Conservation (phyloP, 2,113 vertebrate genomes). For the Prionailurus viverrinus region DNA sequence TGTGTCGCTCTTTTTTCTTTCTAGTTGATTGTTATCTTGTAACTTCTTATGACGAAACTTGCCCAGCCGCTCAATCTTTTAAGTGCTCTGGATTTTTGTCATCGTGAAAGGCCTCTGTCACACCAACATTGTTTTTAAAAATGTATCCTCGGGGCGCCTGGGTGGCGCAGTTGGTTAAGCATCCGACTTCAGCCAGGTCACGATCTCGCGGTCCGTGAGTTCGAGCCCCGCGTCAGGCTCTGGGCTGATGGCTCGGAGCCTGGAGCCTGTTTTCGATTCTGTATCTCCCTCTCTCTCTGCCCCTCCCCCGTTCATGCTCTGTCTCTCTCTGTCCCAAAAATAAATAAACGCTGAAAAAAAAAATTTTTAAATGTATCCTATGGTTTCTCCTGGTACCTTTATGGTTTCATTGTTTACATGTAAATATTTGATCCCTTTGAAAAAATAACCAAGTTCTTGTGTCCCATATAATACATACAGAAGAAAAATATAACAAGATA, state of each 20-base stretch:
- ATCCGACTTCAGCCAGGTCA: no score
- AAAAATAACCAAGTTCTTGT: not conserved
- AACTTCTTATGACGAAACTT: conserved; percentile 22
- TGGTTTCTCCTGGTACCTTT: conserved; percentile 4
- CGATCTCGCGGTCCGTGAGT: no score
- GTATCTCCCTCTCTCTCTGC: no score
- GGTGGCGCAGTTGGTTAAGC: no score
- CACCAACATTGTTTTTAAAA: not conserved
- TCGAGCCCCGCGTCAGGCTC: no score
- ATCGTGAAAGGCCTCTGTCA: not conserved
- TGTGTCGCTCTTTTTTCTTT: not conserved
- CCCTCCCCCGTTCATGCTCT: no score
- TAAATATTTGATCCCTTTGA: not conserved
- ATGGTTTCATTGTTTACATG: not conserved
- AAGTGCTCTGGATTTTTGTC: not conserved
- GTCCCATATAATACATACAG: not conserved
- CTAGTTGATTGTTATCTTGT: conserved; percentile 12
- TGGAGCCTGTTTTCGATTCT: no score
- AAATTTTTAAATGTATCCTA: not conserved
- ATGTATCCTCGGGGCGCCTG: not conserved
- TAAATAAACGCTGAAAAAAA: no score
- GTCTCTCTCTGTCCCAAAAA: no score
- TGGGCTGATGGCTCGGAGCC: no score
- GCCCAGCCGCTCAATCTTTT: not conserved
- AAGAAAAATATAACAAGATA: conserved; percentile 50